Evolutionary conservation across 2,888 invertebrate genomes (phyloP).

Genomic region (Sphecodes monilicornis): DNA sequence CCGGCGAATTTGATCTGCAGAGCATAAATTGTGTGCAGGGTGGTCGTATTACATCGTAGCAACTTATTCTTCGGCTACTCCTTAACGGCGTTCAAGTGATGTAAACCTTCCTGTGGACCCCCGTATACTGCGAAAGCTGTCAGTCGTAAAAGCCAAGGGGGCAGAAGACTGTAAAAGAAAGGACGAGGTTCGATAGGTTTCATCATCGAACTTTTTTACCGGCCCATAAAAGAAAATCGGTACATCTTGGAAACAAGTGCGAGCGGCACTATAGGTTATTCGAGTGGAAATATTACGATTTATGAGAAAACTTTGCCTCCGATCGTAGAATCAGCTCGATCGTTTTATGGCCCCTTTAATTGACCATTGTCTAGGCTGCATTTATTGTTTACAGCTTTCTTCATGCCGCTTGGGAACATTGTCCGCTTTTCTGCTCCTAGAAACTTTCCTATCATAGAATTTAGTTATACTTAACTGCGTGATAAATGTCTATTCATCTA

Average conservation of each 20-base stretch:
- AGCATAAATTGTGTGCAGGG: neutral
- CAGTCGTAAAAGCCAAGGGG: conserved; percentile 65
- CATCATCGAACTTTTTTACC: conserved; percentile 58
- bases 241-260: conserved; percentile 59
- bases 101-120: conserved; percentile 50
- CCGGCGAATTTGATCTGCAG: neutral
- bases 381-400: conserved; percentile 7
- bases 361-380: conserved; percentile 11
- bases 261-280: conserved; percentile 39
- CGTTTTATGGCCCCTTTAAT: conserved; percentile 17
- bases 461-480: conserved; percentile 5
- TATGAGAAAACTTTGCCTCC: conserved; percentile 27
- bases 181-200: conserved; percentile 53
- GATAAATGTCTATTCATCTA: neutral
- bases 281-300: conserved; percentile 53
- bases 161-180: conserved; percentile 43
- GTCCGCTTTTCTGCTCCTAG: neutral
- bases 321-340: conserved; percentile 11
- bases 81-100: conserved; percentile 49
- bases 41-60: conserved; percentile 48
- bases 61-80: conserved; percentile 49
- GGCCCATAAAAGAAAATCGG: conserved; percentile 53
- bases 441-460: neutral
- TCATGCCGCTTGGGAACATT: neutral
- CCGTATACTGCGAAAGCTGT: conserved; percentile 52